Evolutionary conservation across 2,888 invertebrate genomes (phyloP).

Genomic region (Caenorhabditis sp.): DNA sequence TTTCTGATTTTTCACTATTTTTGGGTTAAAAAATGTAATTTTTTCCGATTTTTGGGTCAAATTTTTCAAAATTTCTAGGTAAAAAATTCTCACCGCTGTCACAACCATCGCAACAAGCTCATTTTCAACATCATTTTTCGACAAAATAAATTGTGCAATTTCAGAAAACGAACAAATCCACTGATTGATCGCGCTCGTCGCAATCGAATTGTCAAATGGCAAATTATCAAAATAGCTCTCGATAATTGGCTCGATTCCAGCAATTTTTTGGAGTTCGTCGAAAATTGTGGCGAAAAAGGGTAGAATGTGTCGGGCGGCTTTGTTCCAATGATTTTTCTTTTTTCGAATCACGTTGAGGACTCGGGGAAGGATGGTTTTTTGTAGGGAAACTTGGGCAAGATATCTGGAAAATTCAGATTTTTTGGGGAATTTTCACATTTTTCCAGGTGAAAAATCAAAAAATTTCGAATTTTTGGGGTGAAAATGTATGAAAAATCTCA

Average conservation of each 20-base stretch:
- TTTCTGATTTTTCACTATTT: too few species aligned
- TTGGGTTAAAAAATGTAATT: too few species aligned
- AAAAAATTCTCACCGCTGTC: slow-evolving; percentile 6
- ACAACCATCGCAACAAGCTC: not conserved
- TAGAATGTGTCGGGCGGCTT: slow-evolving; percentile 27
- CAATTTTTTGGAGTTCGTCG: slow-evolving; percentile 13
- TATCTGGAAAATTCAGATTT: slow-evolving; percentile 22
- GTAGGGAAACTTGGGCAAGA: slow-evolving; percentile 38
- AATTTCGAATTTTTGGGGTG: too few species aligned
- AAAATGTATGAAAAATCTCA: too few species aligned
- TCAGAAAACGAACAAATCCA: slow-evolving; percentile 23
- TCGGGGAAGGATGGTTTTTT: slow-evolving; percentile 53
- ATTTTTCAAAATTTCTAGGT: too few species aligned
- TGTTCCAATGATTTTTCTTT: slow-evolving; percentile 47
- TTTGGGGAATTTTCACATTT: not conserved
- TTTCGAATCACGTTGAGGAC: slow-evolving; percentile 52
- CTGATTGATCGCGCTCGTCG: slow-evolving; percentile 8
- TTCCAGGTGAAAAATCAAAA: too few species aligned
- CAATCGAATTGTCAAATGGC: slow-evolving; percentile 19
- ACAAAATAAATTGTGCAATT: slow-evolving; percentile 18
- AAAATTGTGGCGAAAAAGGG: slow-evolving; percentile 23
- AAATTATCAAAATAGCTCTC: slow-evolving; percentile 41
- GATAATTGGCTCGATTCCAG: slow-evolving; percentile 17
- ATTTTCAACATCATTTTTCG: slow-evolving; percentile 1
- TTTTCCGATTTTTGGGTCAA: too few species aligned